Base-by-base conservation (phyloP, 2,888 invertebrate species). In the Tachystola acroxantha region DNA sequence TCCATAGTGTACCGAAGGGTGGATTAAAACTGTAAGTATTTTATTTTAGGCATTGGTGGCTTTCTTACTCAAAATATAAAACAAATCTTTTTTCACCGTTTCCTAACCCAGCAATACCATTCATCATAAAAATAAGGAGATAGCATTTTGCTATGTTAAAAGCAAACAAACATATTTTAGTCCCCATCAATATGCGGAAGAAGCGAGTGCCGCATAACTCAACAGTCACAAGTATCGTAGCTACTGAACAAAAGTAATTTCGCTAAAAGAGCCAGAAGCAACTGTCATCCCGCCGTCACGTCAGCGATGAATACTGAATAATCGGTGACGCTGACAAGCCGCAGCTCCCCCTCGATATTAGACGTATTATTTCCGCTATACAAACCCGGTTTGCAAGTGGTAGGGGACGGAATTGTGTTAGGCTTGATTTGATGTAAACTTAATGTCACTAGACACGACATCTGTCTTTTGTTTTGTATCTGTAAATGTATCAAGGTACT, bases 241-340 rank as follows among this genome's bases (percentile, higher is more conserved):
- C 11, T 12, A 19, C 29, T 14, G 31, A 20, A 22, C 27, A 53
- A 64, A 72, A 71, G 66, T 63, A 80, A 77, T 81, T 72, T 63
- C 54, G 63, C 68, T 77, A 72, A 79, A 65, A 73, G 68, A 62
- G 46, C 30, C 46, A 37, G 34, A 36, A 48, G 40, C 48, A 42
- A 43, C 44, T 45, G 52, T 50, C 53, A 42, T 50, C 45, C 24
- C 24, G 6, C 20, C 25, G 25, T 25, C n/a, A n/a, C n/a, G n/a
- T 16, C 45, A 46, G 45, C 48, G 46, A 54, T 57, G 57, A 64
- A 58, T 57, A 53, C 57, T 51, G 60, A 57, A 60, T 57, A 55
- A 57, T 50, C 42, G 27, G 47, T 57, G 65, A 64, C 65, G 53
- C 48, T 57, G 65, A 64, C 65, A 53, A 44, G 40, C 49, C 52